A percentile compares a stretch with the other conserved stretches of the same genome.
phyloP scores from a whole-genome alignment of 1,140 invertebrate genomes.

The Cotesia glomerata region DNA sequence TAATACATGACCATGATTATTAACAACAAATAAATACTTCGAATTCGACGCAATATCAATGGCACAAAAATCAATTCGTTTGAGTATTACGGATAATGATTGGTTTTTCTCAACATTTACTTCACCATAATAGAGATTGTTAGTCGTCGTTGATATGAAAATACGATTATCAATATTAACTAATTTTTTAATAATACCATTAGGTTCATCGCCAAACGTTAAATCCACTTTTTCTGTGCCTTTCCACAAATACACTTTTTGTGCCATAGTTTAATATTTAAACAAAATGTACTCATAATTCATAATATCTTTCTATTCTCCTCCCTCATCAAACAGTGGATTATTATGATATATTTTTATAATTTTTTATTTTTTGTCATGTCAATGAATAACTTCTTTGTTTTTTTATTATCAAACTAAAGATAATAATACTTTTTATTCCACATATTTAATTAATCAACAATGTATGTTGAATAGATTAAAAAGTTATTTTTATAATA shows the following conservation, averaged over 20 bases:
- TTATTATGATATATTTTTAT: too few relatives aligned
- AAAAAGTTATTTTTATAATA: background rate
- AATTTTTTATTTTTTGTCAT: background rate
- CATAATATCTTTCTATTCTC: background rate
- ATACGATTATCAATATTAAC: conserved; percentile 48
- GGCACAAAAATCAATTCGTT: conserved; percentile 50
- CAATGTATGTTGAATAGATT: too few relatives aligned
- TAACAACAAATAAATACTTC: conserved; percentile 68
- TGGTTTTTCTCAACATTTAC: conserved; percentile 16
- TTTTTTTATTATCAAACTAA: conserved; percentile 1
- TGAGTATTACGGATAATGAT: conserved; percentile 14
- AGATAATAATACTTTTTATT: background rate
- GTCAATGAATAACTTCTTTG: background rate
- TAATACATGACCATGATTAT: conserved; percentile 67
- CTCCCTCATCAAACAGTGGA: too few relatives aligned
- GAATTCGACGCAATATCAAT: conserved; percentile 70
- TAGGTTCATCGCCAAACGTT: conserved; percentile 46
- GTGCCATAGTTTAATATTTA: conserved; percentile 42
- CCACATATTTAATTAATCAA: too few relatives aligned
- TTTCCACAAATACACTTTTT: conserved; percentile 54
- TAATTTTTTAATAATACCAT: conserved; percentile 50
- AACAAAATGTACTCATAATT: background rate
- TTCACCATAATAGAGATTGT: conserved; percentile 52
- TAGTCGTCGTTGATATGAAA: conserved; percentile 52
- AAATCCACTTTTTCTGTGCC: conserved; percentile 49